Evolutionary conservation across 1,140 invertebrate species (phyloP).

Genomic region (Drosophila simulans): DNA sequence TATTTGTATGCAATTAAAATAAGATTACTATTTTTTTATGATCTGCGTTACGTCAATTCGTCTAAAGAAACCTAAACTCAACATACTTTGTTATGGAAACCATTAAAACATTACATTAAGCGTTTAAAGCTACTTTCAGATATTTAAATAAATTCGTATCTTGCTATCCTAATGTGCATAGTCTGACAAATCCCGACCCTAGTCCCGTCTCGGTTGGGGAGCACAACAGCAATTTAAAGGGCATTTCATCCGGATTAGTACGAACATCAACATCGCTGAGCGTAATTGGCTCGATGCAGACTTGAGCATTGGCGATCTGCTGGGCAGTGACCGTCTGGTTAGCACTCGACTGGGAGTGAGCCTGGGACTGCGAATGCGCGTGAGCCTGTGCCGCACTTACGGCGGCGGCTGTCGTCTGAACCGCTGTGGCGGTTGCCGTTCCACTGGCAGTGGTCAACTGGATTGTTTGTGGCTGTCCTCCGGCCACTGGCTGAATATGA

Average conservation of each 20-base stretch:
- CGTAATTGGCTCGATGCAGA: constrained; percentile 90
- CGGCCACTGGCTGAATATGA: constrained; percentile 64
- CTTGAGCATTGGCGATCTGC: constrained; percentile 88
- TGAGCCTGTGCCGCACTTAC: constrained; percentile 79
- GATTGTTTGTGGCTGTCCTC: constrained; percentile 66
- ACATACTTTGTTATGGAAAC: too few relatives aligned
- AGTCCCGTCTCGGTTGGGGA: constrained; percentile 23
- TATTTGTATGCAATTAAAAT: too few relatives aligned
- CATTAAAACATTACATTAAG: too few relatives aligned
- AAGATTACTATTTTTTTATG: too few relatives aligned
- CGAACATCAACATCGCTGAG: constrained; percentile 89
- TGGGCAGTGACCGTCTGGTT: constrained; percentile 84
- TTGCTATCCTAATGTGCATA: neutral
- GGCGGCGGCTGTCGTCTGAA: constrained; percentile 81
- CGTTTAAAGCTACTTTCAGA: too few relatives aligned
- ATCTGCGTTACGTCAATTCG: too few relatives aligned
- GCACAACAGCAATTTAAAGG: constrained; percentile 40
- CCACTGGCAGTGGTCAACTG: constrained; percentile 69
- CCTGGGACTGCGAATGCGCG: neutral
- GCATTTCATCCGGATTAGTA: constrained; percentile 75
- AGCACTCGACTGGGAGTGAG: constrained; percentile 67
- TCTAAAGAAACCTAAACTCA: neutral
- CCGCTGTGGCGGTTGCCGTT: constrained; percentile 78
- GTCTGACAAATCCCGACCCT: neutral
- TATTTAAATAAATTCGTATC: too few relatives aligned